phyloP scores from a whole-genome alignment of 1,140 invertebrate species.

The Trissolcus basalis region DNA sequence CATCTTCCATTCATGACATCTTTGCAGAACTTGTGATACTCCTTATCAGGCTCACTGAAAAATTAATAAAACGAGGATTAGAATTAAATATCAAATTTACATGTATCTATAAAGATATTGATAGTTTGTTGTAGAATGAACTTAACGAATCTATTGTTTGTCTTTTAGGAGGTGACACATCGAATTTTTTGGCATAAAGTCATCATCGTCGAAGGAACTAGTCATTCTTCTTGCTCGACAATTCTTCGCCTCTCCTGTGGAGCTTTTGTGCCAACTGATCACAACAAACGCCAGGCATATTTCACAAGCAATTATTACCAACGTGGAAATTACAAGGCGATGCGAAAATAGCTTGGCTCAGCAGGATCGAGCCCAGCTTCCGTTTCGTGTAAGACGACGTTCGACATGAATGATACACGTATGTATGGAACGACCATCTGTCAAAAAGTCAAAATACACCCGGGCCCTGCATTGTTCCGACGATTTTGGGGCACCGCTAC shows the following conservation, averaged over 20 bases:
- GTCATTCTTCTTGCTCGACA: conserved; percentile 13
- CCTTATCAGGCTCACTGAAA: too few species aligned
- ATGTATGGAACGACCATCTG: conserved; percentile 55
- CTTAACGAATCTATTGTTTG: neutral
- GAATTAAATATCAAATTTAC: too few species aligned
- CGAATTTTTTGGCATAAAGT: conserved; percentile 3
- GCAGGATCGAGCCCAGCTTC: conserved; percentile 39
- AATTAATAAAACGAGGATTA: too few species aligned
- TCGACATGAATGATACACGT: conserved; percentile 46
- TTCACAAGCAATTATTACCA: conserved; percentile 48
- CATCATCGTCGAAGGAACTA: conserved; percentile 1
- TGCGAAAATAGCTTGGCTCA: conserved; percentile 18
- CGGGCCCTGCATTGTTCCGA: conserved; percentile 41
- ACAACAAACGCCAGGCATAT: conserved; percentile 37
- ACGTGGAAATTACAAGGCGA: conserved; percentile 42
- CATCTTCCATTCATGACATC: too few species aligned
- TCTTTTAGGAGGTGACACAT: conserved; percentile 28
- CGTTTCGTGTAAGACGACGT: conserved; percentile 56
- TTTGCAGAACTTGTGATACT: too few species aligned
- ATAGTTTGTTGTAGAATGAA: too few species aligned
- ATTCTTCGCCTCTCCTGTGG: conserved; percentile 29
- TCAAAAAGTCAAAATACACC: conserved; percentile 65
- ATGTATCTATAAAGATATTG: too few species aligned
- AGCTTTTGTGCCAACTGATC: conserved; percentile 42
- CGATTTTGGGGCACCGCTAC: conserved; percentile 58